phyloP scores from a whole-genome alignment of 92 coral and sea anemone genomes.

The Siderastrea siderea region DNA sequence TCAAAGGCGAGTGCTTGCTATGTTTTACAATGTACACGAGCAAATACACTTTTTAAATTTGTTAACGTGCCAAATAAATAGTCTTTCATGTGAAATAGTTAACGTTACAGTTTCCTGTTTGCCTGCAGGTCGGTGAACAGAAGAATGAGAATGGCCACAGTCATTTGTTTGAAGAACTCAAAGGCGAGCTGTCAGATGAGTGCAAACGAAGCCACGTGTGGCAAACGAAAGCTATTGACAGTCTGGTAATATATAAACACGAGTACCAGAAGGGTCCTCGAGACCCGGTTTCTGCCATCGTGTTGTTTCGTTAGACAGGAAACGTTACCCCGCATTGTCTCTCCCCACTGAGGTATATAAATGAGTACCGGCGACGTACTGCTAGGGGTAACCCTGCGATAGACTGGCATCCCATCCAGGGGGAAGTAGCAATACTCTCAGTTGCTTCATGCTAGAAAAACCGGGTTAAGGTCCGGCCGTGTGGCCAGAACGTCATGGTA shows the following conservation, averaged over 20 bases:
- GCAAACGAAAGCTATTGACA: slow-evolving; percentile 95
- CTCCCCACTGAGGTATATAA: too few relatives aligned
- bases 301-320: slow-evolving; percentile 23
- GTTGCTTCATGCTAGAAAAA: too few relatives aligned
- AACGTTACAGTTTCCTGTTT: neutral
- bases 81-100: neutral
- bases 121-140: slow-evolving; percentile 61
- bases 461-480: too few relatives aligned
- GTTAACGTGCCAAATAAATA: neutral
- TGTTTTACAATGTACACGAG: too few relatives aligned
- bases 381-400: too few relatives aligned
- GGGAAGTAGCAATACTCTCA: too few relatives aligned
- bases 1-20: neutral
- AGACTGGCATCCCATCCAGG: too few relatives aligned
- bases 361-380: too few relatives aligned
- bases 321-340: too few relatives aligned
- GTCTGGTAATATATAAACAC: slow-evolving; percentile 76
- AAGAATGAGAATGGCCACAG: slow-evolving; percentile 84
- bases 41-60: neutral
- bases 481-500: too few relatives aligned
- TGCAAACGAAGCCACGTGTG: slow-evolving; percentile 93
- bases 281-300: slow-evolving; percentile 48
- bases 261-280: neutral
- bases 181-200: slow-evolving; percentile 82
- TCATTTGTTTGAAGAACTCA: slow-evolving; percentile 87